phyloP scores from a whole-genome alignment of 2,888 invertebrate species.

The Papilio elwesi region DNA sequence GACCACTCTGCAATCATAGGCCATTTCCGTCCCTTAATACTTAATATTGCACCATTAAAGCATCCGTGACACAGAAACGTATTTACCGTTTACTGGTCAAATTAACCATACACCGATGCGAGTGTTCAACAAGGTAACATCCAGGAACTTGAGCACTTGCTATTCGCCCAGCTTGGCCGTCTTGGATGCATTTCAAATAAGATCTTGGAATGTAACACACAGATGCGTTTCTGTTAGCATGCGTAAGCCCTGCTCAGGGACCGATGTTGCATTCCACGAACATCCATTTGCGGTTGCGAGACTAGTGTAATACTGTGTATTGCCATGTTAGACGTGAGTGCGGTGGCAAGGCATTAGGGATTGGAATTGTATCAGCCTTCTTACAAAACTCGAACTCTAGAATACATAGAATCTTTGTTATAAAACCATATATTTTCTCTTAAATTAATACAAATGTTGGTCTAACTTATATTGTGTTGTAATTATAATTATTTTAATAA shows the following conservation, averaged over 20 bases:
- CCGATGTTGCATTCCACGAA: conserved; percentile 28
- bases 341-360: neutral
- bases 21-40: no score
- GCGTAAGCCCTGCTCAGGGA: conserved; percentile 26
- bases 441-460: no score
- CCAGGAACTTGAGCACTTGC: conserved; percentile 27
- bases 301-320: neutral
- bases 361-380: no score
- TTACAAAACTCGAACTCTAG: no score
- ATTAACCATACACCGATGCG: conserved; percentile 13
- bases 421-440: no score
- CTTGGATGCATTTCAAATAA: conserved; percentile 42
- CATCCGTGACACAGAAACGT: neutral
- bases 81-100: neutral
- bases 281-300: conserved; percentile 10
- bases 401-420: no score
- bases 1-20: neutral
- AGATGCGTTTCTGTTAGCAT: conserved; percentile 35
- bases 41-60: no score
- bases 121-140: neutral
- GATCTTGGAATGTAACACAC: conserved; percentile 38
- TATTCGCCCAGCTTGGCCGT: conserved; percentile 17
- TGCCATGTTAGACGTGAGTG: neutral
- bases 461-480: no score
- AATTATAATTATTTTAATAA: no score